Conservation (phyloP, 1,140 invertebrate genomes). For the Papilio machaon region DNA sequence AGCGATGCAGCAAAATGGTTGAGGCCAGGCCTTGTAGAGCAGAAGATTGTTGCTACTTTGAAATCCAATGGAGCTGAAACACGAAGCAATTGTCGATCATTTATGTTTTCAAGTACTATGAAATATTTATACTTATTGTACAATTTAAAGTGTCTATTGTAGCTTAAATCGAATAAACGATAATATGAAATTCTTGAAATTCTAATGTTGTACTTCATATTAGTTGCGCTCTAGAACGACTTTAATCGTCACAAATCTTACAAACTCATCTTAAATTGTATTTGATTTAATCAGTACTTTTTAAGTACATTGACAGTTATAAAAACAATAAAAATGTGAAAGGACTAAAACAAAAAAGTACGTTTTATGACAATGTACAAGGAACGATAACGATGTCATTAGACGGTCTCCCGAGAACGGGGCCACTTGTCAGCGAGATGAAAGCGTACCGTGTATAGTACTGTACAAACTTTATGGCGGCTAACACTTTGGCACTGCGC, state of each 20-base stretch:
- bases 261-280: too few relatives aligned
- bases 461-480: neutral
- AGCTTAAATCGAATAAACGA: too few relatives aligned
- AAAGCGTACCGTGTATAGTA: constrained; percentile 48
- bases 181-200: too few relatives aligned
- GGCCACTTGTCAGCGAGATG: constrained; percentile 38
- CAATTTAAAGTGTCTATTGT: neutral
- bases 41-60: constrained; percentile 22
- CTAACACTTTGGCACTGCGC: neutral
- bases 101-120: neutral
- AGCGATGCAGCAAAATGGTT: constrained; percentile 25
- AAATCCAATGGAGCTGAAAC: neutral
- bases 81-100: neutral
- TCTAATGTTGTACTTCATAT: too few relatives aligned
- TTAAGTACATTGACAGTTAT: neutral
- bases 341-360: constrained; percentile 23
- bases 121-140: neutral
- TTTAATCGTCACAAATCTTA: too few relatives aligned
- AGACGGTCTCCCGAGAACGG: constrained; percentile 10
- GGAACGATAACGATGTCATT: constrained; percentile 30
- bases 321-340: neutral
- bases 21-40: neutral
- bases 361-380: constrained; percentile 5
- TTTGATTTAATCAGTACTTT: too few relatives aligned
- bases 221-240: too few relatives aligned